A percentile compares a stretch with the other conserved stretches of the same genome.
Evolutionary conservation across 2,797 vertebrate genomes (phyloP).

Genomic region (Zenarchopterus dispar): DNA sequence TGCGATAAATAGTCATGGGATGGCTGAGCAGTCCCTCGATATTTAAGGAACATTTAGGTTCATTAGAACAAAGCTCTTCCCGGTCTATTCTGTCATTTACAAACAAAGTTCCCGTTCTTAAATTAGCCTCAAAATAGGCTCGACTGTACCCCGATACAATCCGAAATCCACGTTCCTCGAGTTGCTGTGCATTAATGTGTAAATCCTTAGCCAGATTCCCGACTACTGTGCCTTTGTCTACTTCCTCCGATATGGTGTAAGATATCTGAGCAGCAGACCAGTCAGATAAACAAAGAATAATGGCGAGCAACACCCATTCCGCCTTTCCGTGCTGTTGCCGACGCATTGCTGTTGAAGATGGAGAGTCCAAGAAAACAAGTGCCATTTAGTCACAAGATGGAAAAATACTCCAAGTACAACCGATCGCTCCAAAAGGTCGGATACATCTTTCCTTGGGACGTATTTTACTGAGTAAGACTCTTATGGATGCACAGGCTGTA

Average conservation of each 20-base stretch:
- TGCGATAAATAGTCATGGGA: constrained; percentile 77
- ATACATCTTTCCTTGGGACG: background rate
- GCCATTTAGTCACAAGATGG: background rate
- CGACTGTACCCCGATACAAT: constrained; percentile 72
- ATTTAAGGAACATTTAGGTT: constrained; percentile 72
- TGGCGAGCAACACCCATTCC: constrained; percentile 37
- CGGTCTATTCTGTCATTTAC: constrained; percentile 76
- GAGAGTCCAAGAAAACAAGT: background rate
- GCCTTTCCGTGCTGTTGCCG: background rate
- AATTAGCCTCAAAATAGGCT: constrained; percentile 75
- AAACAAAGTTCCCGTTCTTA: constrained; percentile 69
- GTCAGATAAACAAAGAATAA: constrained; percentile 64
- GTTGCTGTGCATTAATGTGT: constrained; percentile 62
- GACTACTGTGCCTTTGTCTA: constrained; percentile 78
- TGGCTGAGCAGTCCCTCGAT: constrained; percentile 77
- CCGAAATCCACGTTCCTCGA: constrained; percentile 68
- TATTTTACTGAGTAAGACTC: constrained; percentile 14
- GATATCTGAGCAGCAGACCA: constrained; percentile 68
- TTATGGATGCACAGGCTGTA: background rate
- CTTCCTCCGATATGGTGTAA: constrained; percentile 83
- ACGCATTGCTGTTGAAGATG: constrained; percentile 11
- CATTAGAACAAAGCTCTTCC: constrained; percentile 72
- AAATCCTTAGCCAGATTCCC: constrained; percentile 79
- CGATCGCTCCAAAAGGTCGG: background rate
- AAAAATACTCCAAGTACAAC: background rate